A percentile compares a stretch with the other conserved stretches of the same genome.
Evolutionary conservation across 2,797 vertebrate species (phyloP).

Genomic region (Ctenopoma multispine): DNA sequence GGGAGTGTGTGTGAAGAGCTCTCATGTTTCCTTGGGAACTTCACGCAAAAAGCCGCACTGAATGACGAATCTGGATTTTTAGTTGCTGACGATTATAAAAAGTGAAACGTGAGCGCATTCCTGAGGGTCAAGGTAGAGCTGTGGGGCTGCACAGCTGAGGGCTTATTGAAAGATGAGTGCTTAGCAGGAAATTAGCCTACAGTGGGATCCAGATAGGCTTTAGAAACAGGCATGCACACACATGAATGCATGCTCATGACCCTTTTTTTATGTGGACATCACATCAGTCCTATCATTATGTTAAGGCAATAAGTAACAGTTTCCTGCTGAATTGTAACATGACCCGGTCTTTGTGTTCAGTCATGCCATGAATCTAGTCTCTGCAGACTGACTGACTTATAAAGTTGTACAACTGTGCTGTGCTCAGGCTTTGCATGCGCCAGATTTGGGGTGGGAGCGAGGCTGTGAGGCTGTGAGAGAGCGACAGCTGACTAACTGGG

Average conservation of each 20-base stretch:
- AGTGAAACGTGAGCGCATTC: constrained; percentile 84
- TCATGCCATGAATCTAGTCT: constrained; percentile 8
- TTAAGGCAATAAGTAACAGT: constrained; percentile 28
- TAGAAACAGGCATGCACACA: constrained; percentile 26
- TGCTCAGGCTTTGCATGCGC: constrained; percentile 58
- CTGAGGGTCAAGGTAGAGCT: constrained; percentile 62
- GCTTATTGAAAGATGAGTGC: constrained; percentile 68
- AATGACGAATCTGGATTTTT: constrained; percentile 60
- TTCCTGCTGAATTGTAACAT: constrained; percentile 19
- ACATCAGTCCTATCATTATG: neutral
- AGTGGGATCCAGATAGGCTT: constrained; percentile 21
- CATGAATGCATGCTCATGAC: constrained; percentile 17
- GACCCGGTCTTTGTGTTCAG: constrained; percentile 10
- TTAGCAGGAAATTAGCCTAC: constrained; percentile 60
- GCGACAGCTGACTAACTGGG: constrained; percentile 79
- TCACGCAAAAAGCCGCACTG: constrained; percentile 49
- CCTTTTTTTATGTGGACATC: constrained; percentile 30
- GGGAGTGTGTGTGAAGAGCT: constrained; percentile 36
- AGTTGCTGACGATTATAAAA: constrained; percentile 76
- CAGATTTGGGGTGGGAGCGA: constrained; percentile 62
- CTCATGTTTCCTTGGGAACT: constrained; percentile 79
- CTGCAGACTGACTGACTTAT: constrained; percentile 27
- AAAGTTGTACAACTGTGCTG: constrained; percentile 30
- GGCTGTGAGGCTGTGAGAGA: constrained; percentile 58
- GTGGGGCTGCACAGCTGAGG: constrained; percentile 76